Percentiles rank a stretch among this genome's conserved stretches.
Evolutionary conservation across 2,113 vertebrate genomes (phyloP).

Genomic region (human): GRCh38 chr3:84096001-84096500

Average conservation of each 20-base stretch:
- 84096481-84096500: neutral
- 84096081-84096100: neutral
- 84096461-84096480: neutral
- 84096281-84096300: neutral
- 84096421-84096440: neutral
- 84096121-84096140: neutral
- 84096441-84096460: neutral
- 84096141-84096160: neutral
- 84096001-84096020: neutral
- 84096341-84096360: neutral
- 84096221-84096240: neutral
- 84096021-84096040: no score
- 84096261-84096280: neutral
- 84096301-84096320: neutral
- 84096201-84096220: neutral
- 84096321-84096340: neutral
- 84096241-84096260: neutral
- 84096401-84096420: neutral
- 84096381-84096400: neutral
- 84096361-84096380: neutral
- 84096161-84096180: neutral
- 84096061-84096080: neutral
- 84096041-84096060: no score
- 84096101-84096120: neutral
- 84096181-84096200: neutral